Conservation (phyloP, 1,140 invertebrate genomes). For the Matsumurasca onukii region DNA sequence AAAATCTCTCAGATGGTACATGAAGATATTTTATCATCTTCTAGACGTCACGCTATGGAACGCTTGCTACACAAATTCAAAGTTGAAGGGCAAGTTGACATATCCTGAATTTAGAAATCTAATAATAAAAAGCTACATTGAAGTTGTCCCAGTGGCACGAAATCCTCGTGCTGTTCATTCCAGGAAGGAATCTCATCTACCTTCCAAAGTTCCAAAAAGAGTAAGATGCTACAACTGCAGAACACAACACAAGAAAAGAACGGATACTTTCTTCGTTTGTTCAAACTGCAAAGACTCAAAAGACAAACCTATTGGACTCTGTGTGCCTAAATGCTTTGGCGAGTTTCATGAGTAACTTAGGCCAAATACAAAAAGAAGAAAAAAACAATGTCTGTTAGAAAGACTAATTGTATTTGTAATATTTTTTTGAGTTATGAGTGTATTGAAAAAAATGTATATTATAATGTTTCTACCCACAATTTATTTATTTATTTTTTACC, state of each 20-base stretch:
- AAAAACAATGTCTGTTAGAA: neutral
- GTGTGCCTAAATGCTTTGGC: neutral
- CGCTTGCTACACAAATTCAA: conserved; percentile 15
- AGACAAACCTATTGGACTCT: neutral
- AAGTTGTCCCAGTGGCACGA: conserved; percentile 12
- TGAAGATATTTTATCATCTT: conserved; percentile 33
- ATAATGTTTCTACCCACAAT: neutral
- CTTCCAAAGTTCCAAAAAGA: neutral
- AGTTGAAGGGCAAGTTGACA: conserved; percentile 27
- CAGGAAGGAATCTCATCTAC: conserved; percentile 1
- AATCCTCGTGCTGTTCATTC: neutral
- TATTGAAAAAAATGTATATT: neutral
- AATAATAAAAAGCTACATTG: conserved; percentile 3
- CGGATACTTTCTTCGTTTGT: neutral
- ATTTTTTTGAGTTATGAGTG: neutral
- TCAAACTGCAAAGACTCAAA: neutral
- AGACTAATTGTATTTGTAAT: neutral
- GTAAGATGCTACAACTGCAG: neutral
- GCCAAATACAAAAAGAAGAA: neutral
- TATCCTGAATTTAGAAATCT: conserved; percentile 26
- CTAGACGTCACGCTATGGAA: conserved; percentile 29
- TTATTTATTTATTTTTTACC: neutral
- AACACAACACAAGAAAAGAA: neutral
- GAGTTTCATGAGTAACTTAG: neutral
- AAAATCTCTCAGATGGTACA: conserved; percentile 31